Base-by-base conservation (phyloP, 2,888 invertebrate genomes). In the Taenaris catops region DNA sequence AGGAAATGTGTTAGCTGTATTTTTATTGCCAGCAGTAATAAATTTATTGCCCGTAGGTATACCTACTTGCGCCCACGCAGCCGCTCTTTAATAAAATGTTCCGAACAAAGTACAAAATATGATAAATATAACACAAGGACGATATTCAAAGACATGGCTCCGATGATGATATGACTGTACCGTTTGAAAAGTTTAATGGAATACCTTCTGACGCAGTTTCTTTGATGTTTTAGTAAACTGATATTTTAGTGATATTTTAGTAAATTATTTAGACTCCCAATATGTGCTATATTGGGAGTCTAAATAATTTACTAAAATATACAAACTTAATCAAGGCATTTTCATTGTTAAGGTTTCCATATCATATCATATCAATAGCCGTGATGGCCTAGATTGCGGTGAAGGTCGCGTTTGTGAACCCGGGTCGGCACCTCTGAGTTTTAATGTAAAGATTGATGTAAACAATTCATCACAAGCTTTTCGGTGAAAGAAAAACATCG, bases 1-100 rank as follows among this genome's bases (percentile, higher is more conserved):
- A 74, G 74, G 79, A 81, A 79, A 79, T 69, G 76, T 80, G 74
- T 80, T 76, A 70, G 72, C 72, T 72, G 71, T 74, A 71, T 76
- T 86, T 84, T 86, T 86, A 84, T 80, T 70, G 59, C 66, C 60
- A 59, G 63, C 60, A 67, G 63, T 64, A 62, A 72, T 71, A 78
- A 78, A 84, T 86, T 83, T 83, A 83, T 74, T 66, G 73, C 62
- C 62, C 63, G 64, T 73, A 69, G 62, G 62, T 69, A 69, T 53
- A 53, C 44, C 48, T 53, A 54, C 53, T 43, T 65, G 73, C 76
- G 70, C 80, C 83, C 67, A 81, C 86, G 80, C 79, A 59, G 44
- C 43, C 44, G 55, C 48, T 62, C 58, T 55, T 58, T 59, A 63
- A 69, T 75, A 73, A 74, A 73, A 73, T 71, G 58, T 55, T 50